Evolutionary conservation across 2,888 invertebrate species (phyloP).

Genomic region (Morpho deidamia): DNA sequence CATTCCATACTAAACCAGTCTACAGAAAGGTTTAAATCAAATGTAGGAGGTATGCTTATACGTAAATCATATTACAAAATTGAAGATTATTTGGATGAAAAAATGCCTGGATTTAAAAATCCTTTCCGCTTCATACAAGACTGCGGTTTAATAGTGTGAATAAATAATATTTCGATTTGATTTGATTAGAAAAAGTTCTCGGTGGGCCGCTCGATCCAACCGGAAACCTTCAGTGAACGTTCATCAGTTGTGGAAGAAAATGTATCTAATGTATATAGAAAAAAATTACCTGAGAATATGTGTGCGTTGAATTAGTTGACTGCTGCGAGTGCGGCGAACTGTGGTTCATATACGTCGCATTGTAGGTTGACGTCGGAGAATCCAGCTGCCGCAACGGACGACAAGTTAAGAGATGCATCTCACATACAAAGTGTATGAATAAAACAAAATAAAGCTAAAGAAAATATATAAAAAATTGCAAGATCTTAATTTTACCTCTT

Average conservation of each 20-base stretch:
- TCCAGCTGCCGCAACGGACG: constrained; percentile 50
- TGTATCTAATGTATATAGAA: not conserved
- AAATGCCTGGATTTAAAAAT: too few species aligned
- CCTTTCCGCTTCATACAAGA: too few species aligned
- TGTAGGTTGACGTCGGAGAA: constrained; percentile 62
- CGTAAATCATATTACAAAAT: too few species aligned
- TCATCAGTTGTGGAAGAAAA: not conserved
- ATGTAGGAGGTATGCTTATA: too few species aligned
- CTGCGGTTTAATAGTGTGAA: too few species aligned
- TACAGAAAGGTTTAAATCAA: too few species aligned
- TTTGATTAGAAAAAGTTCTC: too few species aligned
- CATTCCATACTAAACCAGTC: too few species aligned
- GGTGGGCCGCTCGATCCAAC: too few species aligned
- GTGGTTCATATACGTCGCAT: constrained; percentile 65
- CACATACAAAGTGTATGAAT: not conserved
- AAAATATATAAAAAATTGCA: constrained; percentile 11
- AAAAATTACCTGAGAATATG: constrained; percentile 59
- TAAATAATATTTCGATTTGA: too few species aligned
- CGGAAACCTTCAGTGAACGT: not conserved
- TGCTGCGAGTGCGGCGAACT: constrained; percentile 67
- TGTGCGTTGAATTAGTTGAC: constrained; percentile 62
- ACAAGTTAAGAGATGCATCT: constrained; percentile 3
- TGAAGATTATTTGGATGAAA: too few species aligned
- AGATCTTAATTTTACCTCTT: constrained; percentile 17
- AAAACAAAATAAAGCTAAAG: constrained; percentile 11